These are phyloP conservation scores for Octodonta nipae DNA, from an alignment of 2,888 invertebrate species.

Conservation along the genomic window DNA sequence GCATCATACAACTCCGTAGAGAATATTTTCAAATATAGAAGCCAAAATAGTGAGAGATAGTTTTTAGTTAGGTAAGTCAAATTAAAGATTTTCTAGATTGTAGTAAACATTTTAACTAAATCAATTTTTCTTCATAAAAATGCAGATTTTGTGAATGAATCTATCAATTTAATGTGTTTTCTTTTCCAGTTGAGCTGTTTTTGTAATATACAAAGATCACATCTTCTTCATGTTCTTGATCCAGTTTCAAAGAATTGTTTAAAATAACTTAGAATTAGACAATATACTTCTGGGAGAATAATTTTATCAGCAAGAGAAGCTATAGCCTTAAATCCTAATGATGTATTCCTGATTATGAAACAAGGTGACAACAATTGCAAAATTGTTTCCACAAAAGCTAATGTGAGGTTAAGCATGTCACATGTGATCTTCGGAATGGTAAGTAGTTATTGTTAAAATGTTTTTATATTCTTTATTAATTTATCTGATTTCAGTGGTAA, in stretches of 20 bases:
- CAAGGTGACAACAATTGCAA: conserved; percentile 56
- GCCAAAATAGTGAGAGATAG: conserved; percentile 48
- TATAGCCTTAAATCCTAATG: conserved; percentile 48
- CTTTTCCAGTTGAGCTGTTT: conserved; percentile 58
- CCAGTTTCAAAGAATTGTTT: conserved; percentile 41
- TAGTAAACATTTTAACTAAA: no score
- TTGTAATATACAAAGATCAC: conserved; percentile 82
- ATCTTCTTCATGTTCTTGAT: conserved; percentile 62
- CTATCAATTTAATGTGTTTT: background rate
- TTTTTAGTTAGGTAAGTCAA: conserved; percentile 52
- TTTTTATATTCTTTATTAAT: no score
- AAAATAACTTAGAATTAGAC: conserved; percentile 54
- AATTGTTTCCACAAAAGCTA: conserved; percentile 66
- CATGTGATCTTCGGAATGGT: conserved; percentile 81
- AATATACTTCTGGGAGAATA: conserved; percentile 47
- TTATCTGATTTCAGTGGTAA: no score
- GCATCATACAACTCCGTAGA: conserved; percentile 63
- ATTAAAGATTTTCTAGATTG: no score
- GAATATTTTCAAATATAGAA: conserved; percentile 55
- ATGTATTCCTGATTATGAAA: conserved; percentile 46
- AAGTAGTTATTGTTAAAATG: conserved; percentile 39
- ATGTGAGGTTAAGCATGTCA: conserved; percentile 70
- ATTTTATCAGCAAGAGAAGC: conserved; percentile 52
- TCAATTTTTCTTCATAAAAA: no score
- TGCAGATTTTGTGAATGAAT: no score